Evolutionary conservation across 2,888 invertebrate species (phyloP).

Genomic region (Drosophila monieri): DNA sequence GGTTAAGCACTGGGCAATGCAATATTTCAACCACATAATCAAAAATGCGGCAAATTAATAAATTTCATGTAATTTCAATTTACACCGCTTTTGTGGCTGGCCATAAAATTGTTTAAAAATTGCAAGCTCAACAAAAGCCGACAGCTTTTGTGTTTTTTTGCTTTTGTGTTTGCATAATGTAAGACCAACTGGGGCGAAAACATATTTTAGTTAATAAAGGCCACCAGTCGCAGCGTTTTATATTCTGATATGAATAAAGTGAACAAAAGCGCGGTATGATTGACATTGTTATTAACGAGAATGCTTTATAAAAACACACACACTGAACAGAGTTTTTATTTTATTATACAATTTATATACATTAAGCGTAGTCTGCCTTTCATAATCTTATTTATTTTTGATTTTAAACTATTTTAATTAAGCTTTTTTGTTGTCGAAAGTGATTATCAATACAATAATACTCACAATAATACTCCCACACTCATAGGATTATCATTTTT

Average conservation of each 20-base stretch:
- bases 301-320: not conserved
- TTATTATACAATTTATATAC: not conserved
- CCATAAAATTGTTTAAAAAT: slow-evolving; percentile 28
- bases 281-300: slow-evolving; percentile 19
- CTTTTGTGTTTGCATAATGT: slow-evolving; percentile 25
- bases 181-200: slow-evolving; percentile 4
- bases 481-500: not conserved
- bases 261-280: slow-evolving; percentile 4
- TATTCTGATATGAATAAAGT: slow-evolving; percentile 11
- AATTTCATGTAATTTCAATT: slow-evolving; percentile 49
- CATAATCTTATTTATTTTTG: not conserved
- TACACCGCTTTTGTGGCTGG: slow-evolving; percentile 22
- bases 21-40: slow-evolving; percentile 52
- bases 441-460: not conserved
- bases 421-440: not conserved
- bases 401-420: not conserved
- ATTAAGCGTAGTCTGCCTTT: not conserved
- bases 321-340: not conserved
- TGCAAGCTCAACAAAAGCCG: slow-evolving; percentile 22
- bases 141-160: slow-evolving; percentile 8
- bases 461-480: no score
- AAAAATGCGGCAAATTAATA: slow-evolving; percentile 57
- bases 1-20: slow-evolving; percentile 19
- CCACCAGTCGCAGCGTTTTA: slow-evolving; percentile 10
- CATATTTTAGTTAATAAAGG: slow-evolving; percentile 36